phyloP scores from a whole-genome alignment of 1,140 invertebrate species.

The Coptotermes formosanus region DNA sequence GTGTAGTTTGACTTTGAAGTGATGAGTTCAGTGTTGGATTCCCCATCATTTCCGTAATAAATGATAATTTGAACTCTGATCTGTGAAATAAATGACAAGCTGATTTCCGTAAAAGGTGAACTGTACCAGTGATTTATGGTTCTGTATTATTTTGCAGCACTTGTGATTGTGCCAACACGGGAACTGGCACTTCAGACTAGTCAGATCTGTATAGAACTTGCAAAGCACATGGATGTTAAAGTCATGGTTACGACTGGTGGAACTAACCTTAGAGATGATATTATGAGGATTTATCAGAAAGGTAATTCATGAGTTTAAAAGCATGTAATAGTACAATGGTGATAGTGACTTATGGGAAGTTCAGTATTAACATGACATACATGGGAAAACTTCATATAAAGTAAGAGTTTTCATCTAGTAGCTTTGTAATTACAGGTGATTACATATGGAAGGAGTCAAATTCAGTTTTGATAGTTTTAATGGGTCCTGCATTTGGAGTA shows the following conservation, averaged over 20 bases:
- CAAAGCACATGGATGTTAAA: slow-evolving; percentile 92
- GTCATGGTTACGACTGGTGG: slow-evolving; percentile 99
- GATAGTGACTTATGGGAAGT: not conserved
- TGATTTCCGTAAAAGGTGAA: not conserved
- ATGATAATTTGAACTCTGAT: not conserved
- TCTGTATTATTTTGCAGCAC: slow-evolving; percentile 58
- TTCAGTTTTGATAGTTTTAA: no score
- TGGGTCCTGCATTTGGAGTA: no score
- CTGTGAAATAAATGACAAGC: not conserved
- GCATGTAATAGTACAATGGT: no score
- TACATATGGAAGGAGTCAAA: no score
- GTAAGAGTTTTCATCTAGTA: no score
- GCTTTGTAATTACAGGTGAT: no score
- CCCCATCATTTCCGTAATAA: not conserved
- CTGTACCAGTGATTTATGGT: not conserved
- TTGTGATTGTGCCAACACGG: slow-evolving; percentile 98
- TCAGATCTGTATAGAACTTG: slow-evolving; percentile 98
- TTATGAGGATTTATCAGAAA: slow-evolving; percentile 99
- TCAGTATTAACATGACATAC: not conserved
- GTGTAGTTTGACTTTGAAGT: not conserved
- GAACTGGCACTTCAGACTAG: slow-evolving; percentile 99
- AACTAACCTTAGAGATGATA: slow-evolving; percentile 98
- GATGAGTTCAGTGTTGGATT: slow-evolving; percentile 1
- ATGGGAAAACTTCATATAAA: no score
- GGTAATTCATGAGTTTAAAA: slow-evolving; percentile 49